phyloP scores from a whole-genome alignment of 2,797 vertebrate genomes.

The Cryptoprocta ferox region DNA sequence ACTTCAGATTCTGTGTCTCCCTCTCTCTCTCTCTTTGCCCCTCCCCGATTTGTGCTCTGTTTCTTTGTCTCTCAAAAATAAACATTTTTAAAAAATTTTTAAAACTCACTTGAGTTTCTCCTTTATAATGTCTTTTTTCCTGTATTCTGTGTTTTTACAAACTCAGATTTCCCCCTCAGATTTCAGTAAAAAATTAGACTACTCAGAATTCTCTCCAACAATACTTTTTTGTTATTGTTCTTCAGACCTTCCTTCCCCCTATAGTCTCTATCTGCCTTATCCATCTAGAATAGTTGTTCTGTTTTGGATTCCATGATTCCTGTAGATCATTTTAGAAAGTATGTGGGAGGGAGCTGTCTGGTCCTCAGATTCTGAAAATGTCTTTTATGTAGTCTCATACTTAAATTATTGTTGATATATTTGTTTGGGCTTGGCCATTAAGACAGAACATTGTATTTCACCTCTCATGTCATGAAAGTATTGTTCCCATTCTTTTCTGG shows the following conservation, averaged over 20 bases:
- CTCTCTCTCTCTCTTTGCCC: no score
- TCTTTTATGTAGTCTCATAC: not conserved
- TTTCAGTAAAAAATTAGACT: not conserved
- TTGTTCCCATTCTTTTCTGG: not conserved
- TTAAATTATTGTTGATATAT: not conserved
- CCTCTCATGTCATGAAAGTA: not conserved
- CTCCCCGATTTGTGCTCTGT: no score
- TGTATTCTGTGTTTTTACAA: not conserved
- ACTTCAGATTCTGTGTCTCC: no score
- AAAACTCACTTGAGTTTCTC: not conserved
- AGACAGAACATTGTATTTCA: not conserved
- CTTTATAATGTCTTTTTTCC: not conserved
- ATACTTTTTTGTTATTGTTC: not conserved
- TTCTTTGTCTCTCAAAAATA: no score
- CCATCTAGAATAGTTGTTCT: not conserved
- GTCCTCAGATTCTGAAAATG: not conserved
- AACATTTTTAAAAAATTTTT: no score
- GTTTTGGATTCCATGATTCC: not conserved
- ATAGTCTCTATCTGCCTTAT: not conserved
- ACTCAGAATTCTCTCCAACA: not conserved
- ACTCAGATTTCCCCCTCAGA: not conserved
- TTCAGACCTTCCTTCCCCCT: not conserved
- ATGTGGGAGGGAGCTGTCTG: not conserved
- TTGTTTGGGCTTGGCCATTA: not conserved
- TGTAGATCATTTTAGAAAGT: not conserved